Conservation (phyloP, 1,140 invertebrate genomes). For the Potamilus streckersoni region DNA sequence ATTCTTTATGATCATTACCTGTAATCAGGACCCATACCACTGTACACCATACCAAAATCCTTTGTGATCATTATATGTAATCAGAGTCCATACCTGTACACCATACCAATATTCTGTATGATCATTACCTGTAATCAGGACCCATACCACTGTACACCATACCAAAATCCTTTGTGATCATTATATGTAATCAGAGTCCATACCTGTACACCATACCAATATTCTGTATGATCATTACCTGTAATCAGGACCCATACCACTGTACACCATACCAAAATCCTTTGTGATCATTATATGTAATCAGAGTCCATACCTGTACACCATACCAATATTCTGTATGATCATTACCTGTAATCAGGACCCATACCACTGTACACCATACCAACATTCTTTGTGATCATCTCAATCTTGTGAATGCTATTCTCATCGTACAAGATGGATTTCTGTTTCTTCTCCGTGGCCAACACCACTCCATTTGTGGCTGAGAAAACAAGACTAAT, state of each 20-base stretch:
- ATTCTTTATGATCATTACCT: no score
- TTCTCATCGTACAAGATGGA: constrained; percentile 97
- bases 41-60: no score
- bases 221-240: constrained; percentile 55
- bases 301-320: constrained; percentile 87
- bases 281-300: constrained; percentile 69
- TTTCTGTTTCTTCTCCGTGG: constrained; percentile 99
- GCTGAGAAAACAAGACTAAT: constrained; percentile 52
- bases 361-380: constrained; percentile 95
- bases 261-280: no score
- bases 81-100: no score
- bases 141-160: constrained; percentile 74
- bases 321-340: constrained; percentile 96
- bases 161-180: no score
- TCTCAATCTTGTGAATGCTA: constrained; percentile 95
- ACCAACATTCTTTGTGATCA: constrained; percentile 94
- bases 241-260: constrained; percentile 79
- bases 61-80: no score
- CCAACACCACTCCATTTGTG: constrained; percentile 86
- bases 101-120: no score
- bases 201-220: no score
- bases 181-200: no score
- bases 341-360: constrained; percentile 79
- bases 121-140: constrained; percentile 72
- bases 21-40: no score